phyloP scores from a whole-genome alignment of 2,888 invertebrate genomes.

The Myathropa florea region DNA sequence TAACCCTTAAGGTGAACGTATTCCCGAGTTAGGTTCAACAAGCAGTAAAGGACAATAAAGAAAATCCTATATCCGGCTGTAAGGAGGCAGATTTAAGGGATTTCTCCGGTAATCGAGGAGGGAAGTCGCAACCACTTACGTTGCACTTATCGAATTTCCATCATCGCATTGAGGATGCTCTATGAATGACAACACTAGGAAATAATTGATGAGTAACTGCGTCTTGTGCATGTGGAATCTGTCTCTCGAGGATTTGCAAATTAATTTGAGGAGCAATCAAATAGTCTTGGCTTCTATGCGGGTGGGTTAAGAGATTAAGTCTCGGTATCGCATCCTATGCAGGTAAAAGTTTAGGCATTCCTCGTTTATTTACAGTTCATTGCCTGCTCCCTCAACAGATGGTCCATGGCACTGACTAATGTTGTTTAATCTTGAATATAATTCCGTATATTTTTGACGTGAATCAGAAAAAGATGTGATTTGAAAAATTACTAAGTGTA shows the following conservation, averaged over 20 bases:
- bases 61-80: not conserved
- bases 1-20: not conserved
- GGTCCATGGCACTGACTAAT: not conserved
- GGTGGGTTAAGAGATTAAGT: not conserved
- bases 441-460: not conserved
- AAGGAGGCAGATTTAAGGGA: not conserved
- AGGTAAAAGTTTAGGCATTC: too few relatives aligned
- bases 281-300: not conserved
- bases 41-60: not conserved
- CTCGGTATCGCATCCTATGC: not conserved
- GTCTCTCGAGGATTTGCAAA: not conserved
- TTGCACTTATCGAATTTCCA: slow-evolving; percentile 39
- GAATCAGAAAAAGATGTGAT: too few relatives aligned
- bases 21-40: not conserved
- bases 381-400: not conserved
- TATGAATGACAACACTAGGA: not conserved
- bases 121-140: slow-evolving; percentile 6
- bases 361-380: not conserved
- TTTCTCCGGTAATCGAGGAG: slow-evolving; percentile 16
- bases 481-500: too few relatives aligned
- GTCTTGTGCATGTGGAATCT: not conserved
- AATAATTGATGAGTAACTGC: not conserved
- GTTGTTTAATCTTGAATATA: not conserved
- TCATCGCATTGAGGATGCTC: not conserved
- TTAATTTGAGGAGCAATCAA: not conserved